Conservation (phyloP, 2,113 vertebrate species). For the Rhinichthys klamathensis region DNA sequence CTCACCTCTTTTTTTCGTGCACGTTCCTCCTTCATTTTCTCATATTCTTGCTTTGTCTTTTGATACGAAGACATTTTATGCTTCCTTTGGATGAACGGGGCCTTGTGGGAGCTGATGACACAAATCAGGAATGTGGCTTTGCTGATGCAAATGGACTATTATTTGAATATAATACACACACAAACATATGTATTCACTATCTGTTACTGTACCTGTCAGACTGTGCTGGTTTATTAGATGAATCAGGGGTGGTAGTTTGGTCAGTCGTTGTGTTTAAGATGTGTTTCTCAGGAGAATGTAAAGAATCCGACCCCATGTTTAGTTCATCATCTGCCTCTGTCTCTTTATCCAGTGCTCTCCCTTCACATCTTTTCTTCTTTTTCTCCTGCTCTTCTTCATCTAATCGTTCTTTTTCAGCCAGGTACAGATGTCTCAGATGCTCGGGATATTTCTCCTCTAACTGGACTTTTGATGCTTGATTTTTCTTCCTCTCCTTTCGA, state of each 20-base stretch:
- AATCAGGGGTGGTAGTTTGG: neutral
- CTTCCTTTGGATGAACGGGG: constrained; percentile 69
- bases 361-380: constrained; percentile 65
- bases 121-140: neutral
- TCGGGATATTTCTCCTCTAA: constrained; percentile 88
- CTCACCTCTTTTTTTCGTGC: constrained; percentile 86
- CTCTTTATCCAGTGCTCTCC: constrained; percentile 44
- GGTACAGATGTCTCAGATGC: constrained; percentile 91
- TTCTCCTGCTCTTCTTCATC: constrained; percentile 73
- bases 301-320: neutral
- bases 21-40: constrained; percentile 77
- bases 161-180: neutral
- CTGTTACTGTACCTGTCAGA: neutral
- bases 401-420: constrained; percentile 86
- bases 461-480: constrained; percentile 50
- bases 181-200: neutral
- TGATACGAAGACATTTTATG: constrained; percentile 84
- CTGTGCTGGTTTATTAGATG: constrained; percentile 16
- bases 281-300: neutral
- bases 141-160: neutral
- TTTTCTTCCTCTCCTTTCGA: constrained; percentile 73
- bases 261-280: constrained; percentile 14
- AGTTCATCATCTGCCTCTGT: constrained; percentile 35
- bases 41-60: constrained; percentile 89
- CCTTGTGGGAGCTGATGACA: constrained; percentile 56